Percentiles rank a stretch among this genome's conserved stretches.
Conservation (phyloP, 2,888 invertebrate genomes). For the Oscheius onirici region DNA sequence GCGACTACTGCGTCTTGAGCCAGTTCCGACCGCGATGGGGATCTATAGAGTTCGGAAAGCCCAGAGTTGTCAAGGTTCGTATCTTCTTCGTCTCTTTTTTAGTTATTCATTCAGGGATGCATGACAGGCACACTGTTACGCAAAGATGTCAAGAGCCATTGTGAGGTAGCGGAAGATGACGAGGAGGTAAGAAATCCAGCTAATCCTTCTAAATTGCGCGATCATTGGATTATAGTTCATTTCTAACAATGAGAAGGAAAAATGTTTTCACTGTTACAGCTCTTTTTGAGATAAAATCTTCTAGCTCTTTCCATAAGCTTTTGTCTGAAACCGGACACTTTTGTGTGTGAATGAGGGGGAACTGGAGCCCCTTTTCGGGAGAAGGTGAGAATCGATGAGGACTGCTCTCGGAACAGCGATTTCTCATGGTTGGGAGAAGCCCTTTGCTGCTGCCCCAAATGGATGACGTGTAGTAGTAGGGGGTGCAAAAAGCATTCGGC, state of each 20-base stretch:
- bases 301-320: background rate
- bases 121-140: conserved; percentile 62
- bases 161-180: conserved; percentile 58
- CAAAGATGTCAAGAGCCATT: conserved; percentile 61
- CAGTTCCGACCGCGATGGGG: conserved; percentile 68
- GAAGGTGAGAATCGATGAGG: conserved; percentile 10
- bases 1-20: conserved; percentile 49
- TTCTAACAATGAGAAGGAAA: background rate
- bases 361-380: conserved; percentile 2
- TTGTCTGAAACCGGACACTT: conserved; percentile 17
- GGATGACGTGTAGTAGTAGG: background rate
- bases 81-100: background rate
- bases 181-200: conserved; percentile 20
- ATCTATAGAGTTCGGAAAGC: conserved; percentile 56
- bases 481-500: background rate
- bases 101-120: conserved; percentile 57
- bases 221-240: background rate
- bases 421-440: conserved; percentile 1
- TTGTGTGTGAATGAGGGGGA: conserved; percentile 17
- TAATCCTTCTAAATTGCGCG: background rate
- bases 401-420: conserved; percentile 16
- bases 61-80: conserved; percentile 60
- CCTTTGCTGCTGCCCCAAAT: background rate
- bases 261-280: background rate
- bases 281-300: background rate